Percentiles rank a stretch among this genome's conserved stretches.
phyloP scores from a whole-genome alignment of 1,140 invertebrate species.

The Lucilia sericata region DNA sequence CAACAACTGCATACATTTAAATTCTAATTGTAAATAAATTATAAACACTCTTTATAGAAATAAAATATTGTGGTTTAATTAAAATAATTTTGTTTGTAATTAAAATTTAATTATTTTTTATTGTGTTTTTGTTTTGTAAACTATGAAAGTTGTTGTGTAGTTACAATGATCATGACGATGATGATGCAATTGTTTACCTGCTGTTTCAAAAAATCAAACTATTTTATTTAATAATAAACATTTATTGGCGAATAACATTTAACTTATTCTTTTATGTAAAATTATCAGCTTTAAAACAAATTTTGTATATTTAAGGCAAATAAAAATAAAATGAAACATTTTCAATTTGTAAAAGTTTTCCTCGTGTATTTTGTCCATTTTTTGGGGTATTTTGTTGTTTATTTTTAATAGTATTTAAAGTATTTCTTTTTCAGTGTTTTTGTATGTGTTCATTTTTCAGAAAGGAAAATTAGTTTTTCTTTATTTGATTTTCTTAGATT shows the following conservation, averaged over 20 bases:
- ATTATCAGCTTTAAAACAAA: conserved; percentile 60
- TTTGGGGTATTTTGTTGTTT: neutral
- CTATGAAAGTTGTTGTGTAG: no score
- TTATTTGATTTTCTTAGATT: neutral
- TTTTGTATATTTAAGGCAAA: conserved; percentile 50
- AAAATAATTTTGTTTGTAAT: neutral
- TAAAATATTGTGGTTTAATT: neutral
- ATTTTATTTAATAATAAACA: no score
- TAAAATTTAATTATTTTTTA: neutral
- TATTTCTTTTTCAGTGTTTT: neutral
- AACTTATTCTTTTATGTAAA: neutral
- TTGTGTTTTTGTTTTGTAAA: no score
- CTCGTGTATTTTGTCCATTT: no score
- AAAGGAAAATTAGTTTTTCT: no score
- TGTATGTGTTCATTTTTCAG: neutral
- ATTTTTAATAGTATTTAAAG: neutral
- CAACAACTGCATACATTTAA: neutral
- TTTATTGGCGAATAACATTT: no score
- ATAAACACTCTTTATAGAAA: neutral
- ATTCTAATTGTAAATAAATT: neutral
- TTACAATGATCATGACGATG: no score
- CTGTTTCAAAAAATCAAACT: neutral
- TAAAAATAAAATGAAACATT: neutral
- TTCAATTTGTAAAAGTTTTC: neutral
- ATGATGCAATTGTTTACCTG: conserved; percentile 35